Evolutionary conservation across 2,888 invertebrate species (phyloP).

Genomic region (Ennomos fuscantarius): DNA sequence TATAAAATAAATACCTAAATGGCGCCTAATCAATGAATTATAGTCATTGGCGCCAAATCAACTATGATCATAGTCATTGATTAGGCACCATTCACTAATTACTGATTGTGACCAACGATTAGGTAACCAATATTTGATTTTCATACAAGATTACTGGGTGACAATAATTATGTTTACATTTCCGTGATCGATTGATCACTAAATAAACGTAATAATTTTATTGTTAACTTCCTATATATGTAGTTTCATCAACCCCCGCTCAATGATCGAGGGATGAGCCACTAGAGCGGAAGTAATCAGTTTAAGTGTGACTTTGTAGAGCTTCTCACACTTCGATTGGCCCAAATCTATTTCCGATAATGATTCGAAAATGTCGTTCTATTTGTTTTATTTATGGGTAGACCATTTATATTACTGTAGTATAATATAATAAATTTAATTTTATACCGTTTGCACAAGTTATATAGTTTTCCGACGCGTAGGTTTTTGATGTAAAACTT

Average conservation of each 20-base stretch:
- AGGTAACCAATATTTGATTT: background rate
- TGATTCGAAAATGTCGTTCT: slow-evolving; percentile 38
- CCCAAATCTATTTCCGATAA: slow-evolving; percentile 58
- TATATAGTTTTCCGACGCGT: too few species aligned
- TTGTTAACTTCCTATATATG: background rate
- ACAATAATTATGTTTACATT: background rate
- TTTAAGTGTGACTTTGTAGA: slow-evolving; percentile 52
- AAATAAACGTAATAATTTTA: background rate
- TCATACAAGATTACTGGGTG: background rate
- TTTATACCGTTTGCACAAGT: too few species aligned
- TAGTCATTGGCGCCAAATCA: too few species aligned
- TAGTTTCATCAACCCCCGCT: slow-evolving; percentile 4
- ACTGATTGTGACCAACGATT: too few species aligned
- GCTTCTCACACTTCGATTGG: slow-evolving; percentile 43
- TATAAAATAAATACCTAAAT: too few species aligned
- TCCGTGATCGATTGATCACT: background rate
- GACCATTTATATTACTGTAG: background rate
- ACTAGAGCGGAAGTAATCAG: slow-evolving; percentile 53
- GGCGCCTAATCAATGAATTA: too few species aligned
- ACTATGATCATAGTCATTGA: too few species aligned
- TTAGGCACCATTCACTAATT: too few species aligned
- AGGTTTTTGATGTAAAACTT: too few species aligned
- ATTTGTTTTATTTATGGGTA: slow-evolving; percentile 23
- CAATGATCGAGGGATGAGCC: slow-evolving; percentile 41
- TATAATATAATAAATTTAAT: background rate